phyloP scores from a whole-genome alignment of 2,888 invertebrate species.

The Pseudoips prasinana region DNA sequence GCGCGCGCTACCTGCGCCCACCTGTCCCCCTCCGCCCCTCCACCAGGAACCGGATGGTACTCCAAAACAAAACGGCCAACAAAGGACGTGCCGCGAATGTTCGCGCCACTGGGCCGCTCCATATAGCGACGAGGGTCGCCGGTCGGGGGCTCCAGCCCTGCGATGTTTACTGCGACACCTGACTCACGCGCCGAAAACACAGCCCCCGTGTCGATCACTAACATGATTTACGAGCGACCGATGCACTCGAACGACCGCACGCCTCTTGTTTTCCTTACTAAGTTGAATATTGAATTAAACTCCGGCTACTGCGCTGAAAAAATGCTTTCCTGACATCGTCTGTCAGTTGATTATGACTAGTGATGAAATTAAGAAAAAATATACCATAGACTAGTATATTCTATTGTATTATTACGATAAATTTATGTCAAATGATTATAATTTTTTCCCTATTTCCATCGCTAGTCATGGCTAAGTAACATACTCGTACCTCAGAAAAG shows the following conservation, averaged over 20 bases:
- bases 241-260: constrained; percentile 12
- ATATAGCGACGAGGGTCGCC: constrained; percentile 46
- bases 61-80: constrained; percentile 81
- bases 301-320: no score
- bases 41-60: constrained; percentile 80
- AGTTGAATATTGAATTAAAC: constrained; percentile 7
- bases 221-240: constrained; percentile 38
- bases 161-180: constrained; percentile 64
- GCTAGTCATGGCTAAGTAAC: no score
- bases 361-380: no score
- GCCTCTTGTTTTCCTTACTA: constrained; percentile 40
- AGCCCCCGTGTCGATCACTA: constrained; percentile 33
- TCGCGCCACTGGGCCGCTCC: constrained; percentile 66
- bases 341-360: no score
- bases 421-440: no score
- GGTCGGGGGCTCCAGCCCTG: constrained; percentile 38
- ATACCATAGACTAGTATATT: no score
- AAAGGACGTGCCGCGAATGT: constrained; percentile 81
- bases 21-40: constrained; percentile 76
- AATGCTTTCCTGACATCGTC: no score
- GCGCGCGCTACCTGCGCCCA: constrained; percentile 77
- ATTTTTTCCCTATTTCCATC: no score
- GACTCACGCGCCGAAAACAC: constrained; percentile 59
- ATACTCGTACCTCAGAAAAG: no score
- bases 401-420: no score